Evolutionary conservation across 2,113 vertebrate genomes (phyloP), one percentile per base, ranked within the genome.

Genomic region (Pseudorectes ferrugineus): DNA sequence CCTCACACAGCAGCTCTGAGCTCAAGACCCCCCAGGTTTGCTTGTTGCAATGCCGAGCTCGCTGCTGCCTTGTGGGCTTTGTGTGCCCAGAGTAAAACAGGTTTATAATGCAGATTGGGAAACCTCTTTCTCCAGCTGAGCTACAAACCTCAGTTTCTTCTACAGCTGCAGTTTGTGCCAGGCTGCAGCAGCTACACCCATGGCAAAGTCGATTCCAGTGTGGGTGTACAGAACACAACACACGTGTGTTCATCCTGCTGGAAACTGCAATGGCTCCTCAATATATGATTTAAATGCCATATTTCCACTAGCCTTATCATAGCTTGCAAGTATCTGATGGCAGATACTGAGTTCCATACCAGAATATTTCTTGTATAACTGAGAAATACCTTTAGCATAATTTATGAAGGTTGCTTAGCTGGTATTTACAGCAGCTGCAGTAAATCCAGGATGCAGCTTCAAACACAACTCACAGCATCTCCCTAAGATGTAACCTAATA

Each of bases 401-500:
- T 94, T 91, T 92, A 89, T 84, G 81, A 86, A 70, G 65, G 80
- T 57, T 95, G 88, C 65, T 94, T 86, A 82, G 73, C 61, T 93
- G 91, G 74, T 94, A 81, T 94, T 96, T 96, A 79, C 82, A 82
- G 89, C 92, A 92, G 62, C 92, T 80, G 76, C 82, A 79, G 45
- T 75, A 95, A 95, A 97, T 92, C 85, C 90, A 88, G 54, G 78
- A 67, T 52, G 45, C 71, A 81, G 71, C 77, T 93, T 97, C 94
- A 97, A 88, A 96, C 85, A 70, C 54, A 89, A 67, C 93, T 83
- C 83, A 23, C 76, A 67, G 68, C 76, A 73, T 73, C 61, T 92
- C 74, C 92, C 49, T 35, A 66, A 83, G 88, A 95, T 51, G 93
- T 96, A 97, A 97, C 96, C 97, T 48, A 93, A 96, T 95, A 96